phyloP scores from a whole-genome alignment of 2,888 invertebrate species.

The Nephrotoma flavescens region DNA sequence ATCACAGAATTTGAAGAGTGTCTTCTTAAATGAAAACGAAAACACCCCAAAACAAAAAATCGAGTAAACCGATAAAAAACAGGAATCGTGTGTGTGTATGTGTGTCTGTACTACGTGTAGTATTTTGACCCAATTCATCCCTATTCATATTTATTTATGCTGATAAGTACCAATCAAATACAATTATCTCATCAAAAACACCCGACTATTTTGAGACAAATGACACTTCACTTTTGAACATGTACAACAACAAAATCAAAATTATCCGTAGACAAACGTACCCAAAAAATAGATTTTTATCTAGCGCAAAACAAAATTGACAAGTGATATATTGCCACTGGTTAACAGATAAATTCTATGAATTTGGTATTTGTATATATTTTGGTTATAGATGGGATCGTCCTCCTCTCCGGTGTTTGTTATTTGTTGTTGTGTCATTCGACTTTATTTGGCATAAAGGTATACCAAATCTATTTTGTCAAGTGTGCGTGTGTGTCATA shows the following conservation, averaged over 20 bases:
- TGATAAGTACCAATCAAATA: background rate
- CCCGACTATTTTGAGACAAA: background rate
- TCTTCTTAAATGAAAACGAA: background rate
- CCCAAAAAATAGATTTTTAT: background rate
- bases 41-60: background rate
- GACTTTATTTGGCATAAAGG: background rate
- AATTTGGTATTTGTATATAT: background rate
- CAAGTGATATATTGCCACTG: background rate
- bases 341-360: background rate
- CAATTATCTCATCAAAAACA: background rate
- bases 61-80: background rate
- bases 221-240: background rate
- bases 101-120: background rate
- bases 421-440: background rate
- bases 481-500: background rate
- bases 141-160: background rate
- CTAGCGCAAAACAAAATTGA: background rate
- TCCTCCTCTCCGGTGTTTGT: background rate
- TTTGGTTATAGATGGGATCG: background rate
- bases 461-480: background rate
- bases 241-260: background rate
- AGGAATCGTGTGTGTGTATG: background rate
- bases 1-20: background rate
- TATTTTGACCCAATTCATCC: background rate
- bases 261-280: background rate